Evolutionary conservation across 2,888 invertebrate species (phyloP).

Genomic region (Acronicta leporina): DNA sequence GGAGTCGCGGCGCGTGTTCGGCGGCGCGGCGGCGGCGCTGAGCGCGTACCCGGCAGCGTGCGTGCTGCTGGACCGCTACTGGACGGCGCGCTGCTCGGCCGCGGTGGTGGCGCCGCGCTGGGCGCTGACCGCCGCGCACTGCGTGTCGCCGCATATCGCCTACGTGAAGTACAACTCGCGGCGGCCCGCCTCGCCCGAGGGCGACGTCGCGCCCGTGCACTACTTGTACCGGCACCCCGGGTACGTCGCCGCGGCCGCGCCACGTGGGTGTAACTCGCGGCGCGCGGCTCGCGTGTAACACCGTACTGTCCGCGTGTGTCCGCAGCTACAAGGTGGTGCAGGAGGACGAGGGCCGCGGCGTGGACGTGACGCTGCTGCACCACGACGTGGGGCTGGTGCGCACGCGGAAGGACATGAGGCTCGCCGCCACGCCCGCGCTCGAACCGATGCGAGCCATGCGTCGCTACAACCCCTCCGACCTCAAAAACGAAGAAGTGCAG

Average conservation of each 20-base stretch:
- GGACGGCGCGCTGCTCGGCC: slow-evolving; percentile 74
- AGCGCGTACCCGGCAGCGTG: slow-evolving; percentile 24
- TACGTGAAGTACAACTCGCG: slow-evolving; percentile 76
- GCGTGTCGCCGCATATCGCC: slow-evolving; percentile 68
- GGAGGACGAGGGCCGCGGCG: slow-evolving; percentile 70
- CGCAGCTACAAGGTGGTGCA: slow-evolving; percentile 72
- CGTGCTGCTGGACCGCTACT: slow-evolving; percentile 73
- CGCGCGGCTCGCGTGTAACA: neutral
- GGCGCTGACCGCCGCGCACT: slow-evolving; percentile 83
- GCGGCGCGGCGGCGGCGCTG: slow-evolving; percentile 66
- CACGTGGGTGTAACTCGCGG: neutral
- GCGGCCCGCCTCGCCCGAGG: slow-evolving; percentile 58
- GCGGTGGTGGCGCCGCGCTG: slow-evolving; percentile 72
- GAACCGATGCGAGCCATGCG: slow-evolving; percentile 57
- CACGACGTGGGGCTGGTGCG: slow-evolving; percentile 82
- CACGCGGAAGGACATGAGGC: slow-evolving; percentile 67
- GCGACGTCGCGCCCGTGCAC: slow-evolving; percentile 65
- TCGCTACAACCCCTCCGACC: slow-evolving; percentile 58
- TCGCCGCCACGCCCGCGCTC: slow-evolving; percentile 42
- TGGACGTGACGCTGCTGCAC: slow-evolving; percentile 77
- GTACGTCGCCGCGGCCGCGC: slow-evolving; percentile 53
- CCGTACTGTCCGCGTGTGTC: slow-evolving; percentile 6
- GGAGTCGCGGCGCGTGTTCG: slow-evolving; percentile 35
- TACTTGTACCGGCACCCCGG: slow-evolving; percentile 76
- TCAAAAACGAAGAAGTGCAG: slow-evolving; percentile 64